A percentile compares a stretch with the other conserved stretches of the same genome.
phyloP scores from a whole-genome alignment of 2,888 invertebrate genomes.

The Muschampia plurimacula region DNA sequence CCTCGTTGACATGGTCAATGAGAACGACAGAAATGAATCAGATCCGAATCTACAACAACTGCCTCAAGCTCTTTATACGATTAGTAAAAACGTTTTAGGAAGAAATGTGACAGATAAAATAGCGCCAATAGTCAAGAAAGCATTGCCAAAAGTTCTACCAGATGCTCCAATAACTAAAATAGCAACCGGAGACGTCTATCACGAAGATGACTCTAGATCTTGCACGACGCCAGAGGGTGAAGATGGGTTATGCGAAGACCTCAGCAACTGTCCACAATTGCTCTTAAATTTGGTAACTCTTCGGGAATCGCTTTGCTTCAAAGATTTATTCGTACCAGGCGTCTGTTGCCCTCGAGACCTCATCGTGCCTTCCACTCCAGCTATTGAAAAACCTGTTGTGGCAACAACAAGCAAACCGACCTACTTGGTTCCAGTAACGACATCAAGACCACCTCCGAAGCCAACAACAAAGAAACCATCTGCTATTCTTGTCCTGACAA shows the following conservation, averaged over 20 bases:
- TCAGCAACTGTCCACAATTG: constrained; percentile 95
- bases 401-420: constrained; percentile 75
- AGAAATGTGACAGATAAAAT: constrained; percentile 93
- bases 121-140: constrained; percentile 88
- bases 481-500: constrained; percentile 63
- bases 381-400: constrained; percentile 66
- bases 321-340: constrained; percentile 95
- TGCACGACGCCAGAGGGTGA: constrained; percentile 94
- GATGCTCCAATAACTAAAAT: constrained; percentile 77
- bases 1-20: constrained; percentile 91
- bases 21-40: constrained; percentile 74
- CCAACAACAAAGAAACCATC: constrained; percentile 65
- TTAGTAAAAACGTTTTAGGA: constrained; percentile 91
- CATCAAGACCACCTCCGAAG: constrained; percentile 60
- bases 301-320: constrained; percentile 95
- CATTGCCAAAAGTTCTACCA: constrained; percentile 73
- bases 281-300: constrained; percentile 92
- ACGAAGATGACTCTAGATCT: constrained; percentile 83
- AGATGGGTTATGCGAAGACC: constrained; percentile 93
- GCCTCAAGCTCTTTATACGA: constrained; percentile 91
- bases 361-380: constrained; percentile 60
- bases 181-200: constrained; percentile 71
- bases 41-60: constrained; percentile 78
- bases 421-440: constrained; percentile 73
- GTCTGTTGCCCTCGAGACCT: constrained; percentile 93